Conservation (phyloP, 35 echinoderm and acorn worm species). For the Strongylocentrotus purpuratus region DNA sequence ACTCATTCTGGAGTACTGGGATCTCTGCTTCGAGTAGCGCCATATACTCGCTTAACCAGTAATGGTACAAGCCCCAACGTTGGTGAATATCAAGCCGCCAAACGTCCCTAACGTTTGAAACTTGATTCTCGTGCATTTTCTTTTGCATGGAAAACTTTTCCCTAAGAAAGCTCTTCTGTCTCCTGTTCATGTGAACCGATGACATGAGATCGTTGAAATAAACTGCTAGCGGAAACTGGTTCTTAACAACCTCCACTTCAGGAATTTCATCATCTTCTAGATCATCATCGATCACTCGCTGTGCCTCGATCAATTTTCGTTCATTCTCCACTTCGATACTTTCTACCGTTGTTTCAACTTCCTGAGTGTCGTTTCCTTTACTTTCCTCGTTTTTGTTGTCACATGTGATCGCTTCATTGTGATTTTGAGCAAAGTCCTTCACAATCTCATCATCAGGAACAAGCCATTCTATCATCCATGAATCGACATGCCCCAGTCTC, state of each 20-base stretch:
- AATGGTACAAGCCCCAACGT: conserved; percentile 79
- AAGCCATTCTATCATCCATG: conserved; percentile 29
- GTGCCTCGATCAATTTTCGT: background rate
- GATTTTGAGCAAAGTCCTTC: background rate
- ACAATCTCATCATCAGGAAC: background rate
- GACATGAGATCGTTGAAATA: background rate
- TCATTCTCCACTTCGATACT: background rate
- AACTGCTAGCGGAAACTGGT: background rate
- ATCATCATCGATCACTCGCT: background rate
- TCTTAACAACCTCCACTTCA: conserved; percentile 14
- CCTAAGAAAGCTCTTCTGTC: background rate
- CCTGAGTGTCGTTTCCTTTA: background rate
- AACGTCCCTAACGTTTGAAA: conserved; percentile 31
- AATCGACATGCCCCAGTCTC: background rate
- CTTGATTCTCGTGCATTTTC: background rate
- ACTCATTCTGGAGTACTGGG: background rate
- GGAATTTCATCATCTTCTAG: background rate
- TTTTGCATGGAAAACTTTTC: background rate
- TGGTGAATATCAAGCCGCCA: conserved; percentile 51
- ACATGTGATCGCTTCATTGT: background rate
- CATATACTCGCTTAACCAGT: conserved; percentile 60
- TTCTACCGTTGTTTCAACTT: background rate
- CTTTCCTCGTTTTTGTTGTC: background rate
- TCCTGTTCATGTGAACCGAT: background rate
- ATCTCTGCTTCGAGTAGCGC: background rate